phyloP scores from a whole-genome alignment of 2,888 invertebrate genomes.

The Ephialtes manifestator region DNA sequence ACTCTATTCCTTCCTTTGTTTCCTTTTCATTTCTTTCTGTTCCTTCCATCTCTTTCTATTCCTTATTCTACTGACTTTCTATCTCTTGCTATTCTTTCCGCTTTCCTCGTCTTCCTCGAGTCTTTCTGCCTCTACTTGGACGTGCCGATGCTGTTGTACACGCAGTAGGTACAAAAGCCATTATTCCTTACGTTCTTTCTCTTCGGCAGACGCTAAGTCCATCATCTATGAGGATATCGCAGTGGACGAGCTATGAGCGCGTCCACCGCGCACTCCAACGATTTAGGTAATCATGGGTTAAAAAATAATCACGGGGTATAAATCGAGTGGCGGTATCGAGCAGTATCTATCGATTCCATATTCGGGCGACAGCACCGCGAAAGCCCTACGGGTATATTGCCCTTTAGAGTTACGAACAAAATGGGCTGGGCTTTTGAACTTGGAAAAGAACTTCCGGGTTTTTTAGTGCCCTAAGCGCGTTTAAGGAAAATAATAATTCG shows the following conservation, averaged over 20 bases:
- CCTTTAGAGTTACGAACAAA: constrained; percentile 25
- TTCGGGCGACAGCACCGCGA: constrained; percentile 54
- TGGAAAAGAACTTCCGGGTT: constrained; percentile 48
- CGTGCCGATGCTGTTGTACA: constrained; percentile 40
- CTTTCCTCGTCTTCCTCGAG: constrained; percentile 11
- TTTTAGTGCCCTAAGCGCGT: constrained; percentile 9
- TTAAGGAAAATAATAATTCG: constrained; percentile 31
- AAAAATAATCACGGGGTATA: constrained; percentile 72
- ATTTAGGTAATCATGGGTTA: constrained; percentile 70
- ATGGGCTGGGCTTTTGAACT: constrained; percentile 48
- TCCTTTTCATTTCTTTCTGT: constrained; percentile 9
- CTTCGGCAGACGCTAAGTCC: constrained; percentile 22
- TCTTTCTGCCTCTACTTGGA: constrained; percentile 35
- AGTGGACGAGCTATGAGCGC: constrained; percentile 37
- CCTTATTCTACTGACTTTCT: constrained; percentile 1
- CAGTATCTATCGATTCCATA: constrained; percentile 61
- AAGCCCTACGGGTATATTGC: constrained; percentile 23
- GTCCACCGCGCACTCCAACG: constrained; percentile 54
- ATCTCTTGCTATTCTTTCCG: not conserved
- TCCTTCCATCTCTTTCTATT: not conserved
- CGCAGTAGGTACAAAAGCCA: constrained; percentile 27
- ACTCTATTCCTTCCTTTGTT: not conserved
- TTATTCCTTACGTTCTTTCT: constrained; percentile 48
- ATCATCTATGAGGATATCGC: constrained; percentile 13
- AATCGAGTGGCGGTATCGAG: constrained; percentile 61